Conservation (phyloP, 2,888 invertebrate genomes). For the Rosalia funebris region DNA sequence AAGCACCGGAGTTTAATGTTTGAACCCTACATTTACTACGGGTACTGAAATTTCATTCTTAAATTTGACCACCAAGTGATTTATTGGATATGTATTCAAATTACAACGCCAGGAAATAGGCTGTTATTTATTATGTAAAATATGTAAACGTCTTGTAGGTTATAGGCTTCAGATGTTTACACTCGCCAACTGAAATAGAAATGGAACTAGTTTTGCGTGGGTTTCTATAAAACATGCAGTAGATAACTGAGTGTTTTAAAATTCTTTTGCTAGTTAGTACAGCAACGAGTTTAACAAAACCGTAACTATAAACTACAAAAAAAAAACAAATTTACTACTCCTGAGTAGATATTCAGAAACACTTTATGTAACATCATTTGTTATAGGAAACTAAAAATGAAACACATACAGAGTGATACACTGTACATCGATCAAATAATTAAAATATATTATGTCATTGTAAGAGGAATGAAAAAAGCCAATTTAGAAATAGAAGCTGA, state of each 20-base stretch:
- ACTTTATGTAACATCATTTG: no score
- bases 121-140: constrained; percentile 15
- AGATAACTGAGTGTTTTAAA: background rate
- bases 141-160: constrained; percentile 2
- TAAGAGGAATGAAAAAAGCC: no score
- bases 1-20: constrained; percentile 33
- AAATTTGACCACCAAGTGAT: constrained; percentile 23
- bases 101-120: constrained; percentile 14
- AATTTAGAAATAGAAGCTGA: no score
- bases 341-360: no score
- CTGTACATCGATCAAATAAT: no score
- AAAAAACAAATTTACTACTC: no score
- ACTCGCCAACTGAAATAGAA: background rate
- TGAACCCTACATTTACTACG: constrained; percentile 32
- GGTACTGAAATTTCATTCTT: constrained; percentile 20
- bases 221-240: background rate
- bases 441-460: no score
- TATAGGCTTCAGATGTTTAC: constrained; percentile 7
- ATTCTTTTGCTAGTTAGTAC: background rate
- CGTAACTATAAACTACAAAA: background rate
- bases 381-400: no score
- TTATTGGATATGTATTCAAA: constrained; percentile 18
- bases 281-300: no score
- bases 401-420: no score
- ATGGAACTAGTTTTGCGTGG: constrained; percentile 1